Conservation (phyloP, 2,797 vertebrate species). For the Phoebastria nigripes region DNA sequence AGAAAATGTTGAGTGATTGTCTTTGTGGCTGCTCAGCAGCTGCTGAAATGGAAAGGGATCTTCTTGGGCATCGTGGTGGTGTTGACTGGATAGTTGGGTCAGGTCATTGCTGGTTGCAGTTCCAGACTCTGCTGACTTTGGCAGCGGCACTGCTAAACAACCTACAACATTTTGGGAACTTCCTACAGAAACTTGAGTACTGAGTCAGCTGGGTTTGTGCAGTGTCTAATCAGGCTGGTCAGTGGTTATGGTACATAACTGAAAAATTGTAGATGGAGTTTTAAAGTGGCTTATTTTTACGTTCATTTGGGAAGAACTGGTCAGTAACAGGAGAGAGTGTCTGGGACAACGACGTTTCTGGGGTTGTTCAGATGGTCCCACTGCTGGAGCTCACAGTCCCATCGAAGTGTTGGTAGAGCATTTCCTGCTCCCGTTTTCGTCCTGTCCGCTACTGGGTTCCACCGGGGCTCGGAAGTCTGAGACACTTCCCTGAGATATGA, state of each 20-base stretch:
- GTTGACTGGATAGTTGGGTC: neutral
- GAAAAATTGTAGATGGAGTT: neutral
- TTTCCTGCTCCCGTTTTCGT: neutral
- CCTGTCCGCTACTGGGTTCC: too few species aligned
- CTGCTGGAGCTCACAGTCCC: neutral
- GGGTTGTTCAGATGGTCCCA: neutral
- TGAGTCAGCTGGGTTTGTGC: neutral
- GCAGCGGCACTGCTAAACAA: neutral
- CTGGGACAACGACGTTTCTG: fast-evolving
- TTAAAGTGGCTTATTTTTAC: neutral
- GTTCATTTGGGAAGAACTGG: neutral
- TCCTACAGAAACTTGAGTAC: too few species aligned
- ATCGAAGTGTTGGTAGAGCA: neutral
- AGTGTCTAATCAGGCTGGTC: neutral
- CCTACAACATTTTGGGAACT: neutral
- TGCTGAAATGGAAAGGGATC: neutral
- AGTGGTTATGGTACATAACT: too few species aligned
- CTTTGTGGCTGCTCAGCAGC: neutral
- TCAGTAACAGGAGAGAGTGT: neutral
- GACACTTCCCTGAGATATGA: neutral
- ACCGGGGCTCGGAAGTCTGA: neutral
- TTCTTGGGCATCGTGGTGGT: fast-evolving
- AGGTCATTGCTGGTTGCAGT: neutral
- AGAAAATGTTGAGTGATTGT: fast-evolving
- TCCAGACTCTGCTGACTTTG: neutral